phyloP scores from a whole-genome alignment of 2,888 invertebrate species.

The Limulus polyphemus region DNA sequence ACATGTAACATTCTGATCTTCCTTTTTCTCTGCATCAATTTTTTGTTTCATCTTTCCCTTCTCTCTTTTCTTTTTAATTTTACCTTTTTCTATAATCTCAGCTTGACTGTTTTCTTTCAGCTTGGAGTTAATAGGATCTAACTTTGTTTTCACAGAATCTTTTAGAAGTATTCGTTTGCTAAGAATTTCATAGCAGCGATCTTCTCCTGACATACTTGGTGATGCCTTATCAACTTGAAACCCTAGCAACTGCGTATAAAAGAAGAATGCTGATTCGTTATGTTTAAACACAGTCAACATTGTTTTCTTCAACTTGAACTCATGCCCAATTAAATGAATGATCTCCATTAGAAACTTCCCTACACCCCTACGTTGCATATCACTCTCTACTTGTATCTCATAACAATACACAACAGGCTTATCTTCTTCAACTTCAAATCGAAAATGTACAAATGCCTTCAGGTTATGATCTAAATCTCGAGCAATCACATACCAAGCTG shows the following conservation, averaged over 20 bases:
- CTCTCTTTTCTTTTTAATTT: too few relatives aligned
- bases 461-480: slow-evolving; percentile 37
- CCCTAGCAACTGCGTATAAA: slow-evolving; percentile 57
- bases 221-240: slow-evolving; percentile 17
- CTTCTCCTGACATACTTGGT: slow-evolving; percentile 10
- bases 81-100: too few relatives aligned
- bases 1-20: too few relatives aligned
- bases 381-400: slow-evolving; percentile 66
- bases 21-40: too few relatives aligned
- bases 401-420: slow-evolving; percentile 62
- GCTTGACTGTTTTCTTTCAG: too few relatives aligned
- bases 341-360: slow-evolving; percentile 69
- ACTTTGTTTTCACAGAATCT: too few relatives aligned
- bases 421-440: slow-evolving; percentile 63
- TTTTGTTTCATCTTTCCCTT: too few relatives aligned
- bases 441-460: slow-evolving; percentile 64
- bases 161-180: background rate
- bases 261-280: slow-evolving; percentile 55
- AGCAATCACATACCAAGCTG: slow-evolving; percentile 38
- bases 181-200: slow-evolving; percentile 11
- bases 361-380: slow-evolving; percentile 59
- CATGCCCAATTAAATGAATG: slow-evolving; percentile 57
- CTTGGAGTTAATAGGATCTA: too few relatives aligned
- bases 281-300: slow-evolving; percentile 68
- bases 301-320: slow-evolving; percentile 63